phyloP scores from a whole-genome alignment of 2,888 invertebrate genomes.

The Drosophila nr. perissopoda region DNA sequence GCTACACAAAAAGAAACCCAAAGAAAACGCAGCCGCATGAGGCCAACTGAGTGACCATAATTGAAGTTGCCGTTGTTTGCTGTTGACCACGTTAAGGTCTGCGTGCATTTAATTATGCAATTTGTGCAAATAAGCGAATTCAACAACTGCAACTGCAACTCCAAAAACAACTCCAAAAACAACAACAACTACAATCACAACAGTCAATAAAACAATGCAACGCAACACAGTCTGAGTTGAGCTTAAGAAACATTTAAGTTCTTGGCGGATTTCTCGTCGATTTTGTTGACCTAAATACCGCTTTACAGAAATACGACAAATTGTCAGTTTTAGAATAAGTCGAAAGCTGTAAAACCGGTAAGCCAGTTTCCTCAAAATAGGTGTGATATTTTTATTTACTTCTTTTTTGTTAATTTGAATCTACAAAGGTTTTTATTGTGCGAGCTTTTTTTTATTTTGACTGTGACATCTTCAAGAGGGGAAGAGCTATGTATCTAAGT shows the following conservation, averaged over 20 bases:
- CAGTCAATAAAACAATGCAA: constrained; percentile 3
- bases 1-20: constrained; percentile 38
- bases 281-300: constrained; percentile 56
- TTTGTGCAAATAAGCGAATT: constrained; percentile 72
- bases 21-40: constrained; percentile 60
- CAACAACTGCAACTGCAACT: constrained; percentile 22
- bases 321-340: constrained; percentile 53
- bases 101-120: constrained; percentile 80
- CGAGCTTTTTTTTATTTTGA: constrained; percentile 7
- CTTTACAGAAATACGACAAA: constrained; percentile 36
- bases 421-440: constrained; percentile 52
- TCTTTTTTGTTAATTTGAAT: not conserved
- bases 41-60: constrained; percentile 67
- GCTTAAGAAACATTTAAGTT: constrained; percentile 32
- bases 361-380: constrained; percentile 37
- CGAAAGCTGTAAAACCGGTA: constrained; percentile 61
- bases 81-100: constrained; percentile 65
- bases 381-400: constrained; percentile 50
- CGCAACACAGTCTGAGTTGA: not conserved
- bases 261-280: constrained; percentile 53
- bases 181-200: constrained; percentile 20
- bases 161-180: constrained; percentile 10
- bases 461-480: not conserved
- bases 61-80: constrained; percentile 57
- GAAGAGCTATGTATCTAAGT: not conserved